Evolutionary conservation across 2,113 vertebrate species (phyloP).

Genomic region (Notothenia rossii): DNA sequence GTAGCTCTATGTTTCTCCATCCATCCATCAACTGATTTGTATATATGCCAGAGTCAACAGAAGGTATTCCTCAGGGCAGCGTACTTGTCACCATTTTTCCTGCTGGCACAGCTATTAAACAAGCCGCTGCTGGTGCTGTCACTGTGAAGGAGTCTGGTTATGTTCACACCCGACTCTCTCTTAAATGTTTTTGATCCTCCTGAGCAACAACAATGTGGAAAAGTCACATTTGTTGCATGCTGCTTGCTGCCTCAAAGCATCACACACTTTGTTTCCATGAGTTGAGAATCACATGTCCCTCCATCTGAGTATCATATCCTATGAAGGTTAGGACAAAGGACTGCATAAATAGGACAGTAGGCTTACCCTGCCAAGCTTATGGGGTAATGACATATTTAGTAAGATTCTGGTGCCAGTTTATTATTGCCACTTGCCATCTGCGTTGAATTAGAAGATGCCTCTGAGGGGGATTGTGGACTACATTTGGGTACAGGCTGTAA

Average conservation of each 20-base stretch:
- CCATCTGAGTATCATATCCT: conserved; percentile 47
- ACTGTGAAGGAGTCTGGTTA: conserved; percentile 6
- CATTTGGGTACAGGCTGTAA: conserved; percentile 53
- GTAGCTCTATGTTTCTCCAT: conserved; percentile 7
- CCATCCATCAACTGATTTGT: conserved; percentile 43
- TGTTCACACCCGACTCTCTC: not conserved
- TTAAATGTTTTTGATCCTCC: not conserved
- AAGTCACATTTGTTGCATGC: not conserved
- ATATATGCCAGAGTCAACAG: conserved; percentile 42
- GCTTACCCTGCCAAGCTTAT: conserved; percentile 63
- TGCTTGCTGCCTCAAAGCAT: not conserved
- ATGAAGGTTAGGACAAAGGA: conserved; percentile 52
- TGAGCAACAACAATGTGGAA: not conserved
- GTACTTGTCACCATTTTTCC: conserved; percentile 33
- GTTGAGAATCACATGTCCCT: conserved; percentile 21
- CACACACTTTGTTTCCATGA: conserved; percentile 31
- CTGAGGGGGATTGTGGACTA: conserved; percentile 64
- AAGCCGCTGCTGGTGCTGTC: conserved; percentile 28
- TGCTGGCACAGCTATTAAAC: conserved; percentile 47
- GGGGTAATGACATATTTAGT: conserved; percentile 78
- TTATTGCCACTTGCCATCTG: conserved; percentile 77
- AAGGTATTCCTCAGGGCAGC: conserved; percentile 50
- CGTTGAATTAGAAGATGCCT: conserved; percentile 63
- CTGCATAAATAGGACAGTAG: conserved; percentile 57
- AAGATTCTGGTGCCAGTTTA: conserved; percentile 71